Percentiles rank a stretch among this genome's conserved stretches.
Evolutionary conservation across 2,113 vertebrate genomes (phyloP).

Genomic region (Balaenoptera acutorostrata): DNA sequence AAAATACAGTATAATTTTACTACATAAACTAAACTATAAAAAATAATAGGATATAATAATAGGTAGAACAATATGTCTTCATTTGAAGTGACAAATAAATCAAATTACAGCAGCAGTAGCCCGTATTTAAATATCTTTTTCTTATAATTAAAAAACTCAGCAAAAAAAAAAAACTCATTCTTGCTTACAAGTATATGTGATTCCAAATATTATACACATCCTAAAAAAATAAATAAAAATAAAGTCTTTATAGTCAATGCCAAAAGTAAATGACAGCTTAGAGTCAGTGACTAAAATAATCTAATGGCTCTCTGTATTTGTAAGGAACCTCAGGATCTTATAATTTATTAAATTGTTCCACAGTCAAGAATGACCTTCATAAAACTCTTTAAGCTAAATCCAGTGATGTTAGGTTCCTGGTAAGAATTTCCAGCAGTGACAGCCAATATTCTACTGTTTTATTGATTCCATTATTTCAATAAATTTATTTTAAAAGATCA

Average conservation of each 20-base stretch:
- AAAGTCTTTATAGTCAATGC: not conserved
- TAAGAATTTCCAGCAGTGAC: not conserved
- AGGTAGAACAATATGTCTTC: constrained; percentile 1
- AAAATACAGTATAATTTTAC: constrained; percentile 24
- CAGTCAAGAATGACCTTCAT: constrained; percentile 23
- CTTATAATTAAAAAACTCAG: not conserved
- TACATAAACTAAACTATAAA: constrained; percentile 3
- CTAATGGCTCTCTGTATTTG: not conserved
- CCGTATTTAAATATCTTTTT: constrained; percentile 25
- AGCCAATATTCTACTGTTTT: not conserved
- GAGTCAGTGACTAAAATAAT: not conserved
- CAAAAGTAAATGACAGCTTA: not conserved
- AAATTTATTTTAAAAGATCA: not conserved
- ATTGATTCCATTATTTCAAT: not conserved
- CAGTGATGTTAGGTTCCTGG: not conserved
- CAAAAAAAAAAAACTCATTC: not conserved
- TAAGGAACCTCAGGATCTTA: not conserved
- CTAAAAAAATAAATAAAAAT: not conserved
- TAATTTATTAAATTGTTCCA: constrained; percentile 40
- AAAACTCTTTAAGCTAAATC: not conserved
- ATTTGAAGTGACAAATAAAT: constrained; percentile 40
- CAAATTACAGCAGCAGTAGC: not conserved
- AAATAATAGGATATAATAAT: not conserved
- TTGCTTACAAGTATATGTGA: not conserved
- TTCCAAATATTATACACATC: not conserved